Evolutionary conservation across 2,113 vertebrate genomes (phyloP).

Genomic region (Entomyzon cyanotis): DNA sequence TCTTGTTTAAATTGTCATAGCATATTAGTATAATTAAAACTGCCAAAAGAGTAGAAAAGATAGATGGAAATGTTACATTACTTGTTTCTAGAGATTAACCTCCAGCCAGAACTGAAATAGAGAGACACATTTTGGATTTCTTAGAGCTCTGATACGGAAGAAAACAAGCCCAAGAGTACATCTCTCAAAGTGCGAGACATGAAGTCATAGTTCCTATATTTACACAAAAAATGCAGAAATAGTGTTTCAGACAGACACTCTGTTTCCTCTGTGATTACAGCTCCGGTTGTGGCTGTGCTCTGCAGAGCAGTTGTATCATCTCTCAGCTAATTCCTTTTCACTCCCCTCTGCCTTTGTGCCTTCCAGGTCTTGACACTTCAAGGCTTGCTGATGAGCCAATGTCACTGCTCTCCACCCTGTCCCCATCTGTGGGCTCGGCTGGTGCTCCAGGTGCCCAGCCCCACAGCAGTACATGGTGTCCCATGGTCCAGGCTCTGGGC

Average conservation of each 20-base stretch:
- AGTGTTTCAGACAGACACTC: slow-evolving; percentile 24
- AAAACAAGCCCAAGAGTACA: not conserved
- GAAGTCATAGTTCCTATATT: slow-evolving; percentile 43
- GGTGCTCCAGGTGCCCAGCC: not conserved
- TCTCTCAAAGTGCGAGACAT: not conserved
- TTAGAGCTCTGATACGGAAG: slow-evolving; percentile 41
- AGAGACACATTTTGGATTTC: slow-evolving; percentile 46
- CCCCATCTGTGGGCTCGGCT: not conserved
- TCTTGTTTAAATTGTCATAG: slow-evolving; percentile 69
- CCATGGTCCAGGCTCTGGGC: fast-evolving
- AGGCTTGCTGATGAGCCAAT: not conserved
- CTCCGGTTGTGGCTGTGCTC: not conserved
- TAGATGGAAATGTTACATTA: slow-evolving; percentile 71
- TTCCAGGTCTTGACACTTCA: not conserved
- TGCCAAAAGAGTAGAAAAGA: slow-evolving; percentile 66
- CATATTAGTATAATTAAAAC: slow-evolving; percentile 72
- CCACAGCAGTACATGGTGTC: fast-evolving
- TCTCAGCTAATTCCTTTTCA: not conserved
- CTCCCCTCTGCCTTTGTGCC: not conserved
- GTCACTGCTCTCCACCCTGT: fast-evolving
- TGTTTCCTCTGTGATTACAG: slow-evolving; percentile 47
- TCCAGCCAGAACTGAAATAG: slow-evolving; percentile 54
- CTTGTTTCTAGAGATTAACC: slow-evolving; percentile 70
- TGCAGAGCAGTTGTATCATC: not conserved
- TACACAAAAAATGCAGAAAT: slow-evolving; percentile 52